Base-by-base conservation (phyloP, 2,797 vertebrate species). In the Hephaestus fuliginosus region DNA sequence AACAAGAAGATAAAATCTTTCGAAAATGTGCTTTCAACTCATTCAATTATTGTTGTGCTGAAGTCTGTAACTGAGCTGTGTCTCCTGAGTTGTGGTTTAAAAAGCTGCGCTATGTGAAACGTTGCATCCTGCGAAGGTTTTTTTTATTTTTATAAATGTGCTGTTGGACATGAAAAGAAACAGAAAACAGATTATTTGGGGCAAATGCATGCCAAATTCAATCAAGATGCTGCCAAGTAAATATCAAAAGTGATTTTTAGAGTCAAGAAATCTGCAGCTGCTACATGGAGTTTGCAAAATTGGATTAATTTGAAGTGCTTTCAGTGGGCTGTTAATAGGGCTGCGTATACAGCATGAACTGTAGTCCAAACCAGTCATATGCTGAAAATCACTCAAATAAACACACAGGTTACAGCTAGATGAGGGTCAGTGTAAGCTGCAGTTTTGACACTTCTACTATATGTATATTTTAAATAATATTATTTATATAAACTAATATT, bases 131-230 rank as follows among this genome's bases (percentile, higher is more conserved):
- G 25, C 28, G 25, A 46, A 36, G 7, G 20, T 41, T 14, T 55
- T 25, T 25, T 69, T 14, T 7, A 13, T 33, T 62, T 36, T 14
- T 25, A 49, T 13, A 33, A 57, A 49, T 46, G 18, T 56, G 28
- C 28, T 30, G 39, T 56, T 56, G 15, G 22, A 14, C 52, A 56
- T 20, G 36, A 55, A 43, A 43, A 15, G 48, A 41, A 70, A 58
- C 6, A 20, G 33, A 66, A 15, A 41, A 33, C 5, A 60, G 36
- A 7, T 60, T 0, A 41, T 43, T 73, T 41, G 9, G 7, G 39
- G 49, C 7, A 33, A 64, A 49, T 22, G 44, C 25, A 46, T 20
- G 66, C 51, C 33, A 62, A 73, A 72, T 61, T 20, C 4, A 52
- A 2, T 70, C 15, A 56, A 72, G 48, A 52, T 48, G 4, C 22